These are phyloP conservation scores for Drosophila simulans DNA, from an alignment of 1,140 invertebrate species.

Conservation along the genomic window DNA sequence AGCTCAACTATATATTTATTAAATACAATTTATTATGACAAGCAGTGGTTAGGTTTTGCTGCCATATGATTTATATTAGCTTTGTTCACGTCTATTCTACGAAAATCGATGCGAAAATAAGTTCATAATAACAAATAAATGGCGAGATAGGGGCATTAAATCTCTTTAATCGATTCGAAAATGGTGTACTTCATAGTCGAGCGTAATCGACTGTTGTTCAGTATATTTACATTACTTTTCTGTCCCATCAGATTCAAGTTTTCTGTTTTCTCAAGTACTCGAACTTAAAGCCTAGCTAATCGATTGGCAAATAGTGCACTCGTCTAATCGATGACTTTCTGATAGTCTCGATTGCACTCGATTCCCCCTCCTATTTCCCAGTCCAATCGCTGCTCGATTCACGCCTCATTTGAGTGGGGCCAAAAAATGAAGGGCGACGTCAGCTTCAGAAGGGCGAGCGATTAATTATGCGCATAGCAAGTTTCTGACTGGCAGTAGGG, in stretches of 20 bases:
- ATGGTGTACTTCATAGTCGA: too few species aligned
- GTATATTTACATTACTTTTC: too few species aligned
- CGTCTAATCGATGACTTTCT: neutral
- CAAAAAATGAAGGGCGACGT: constrained; percentile 26
- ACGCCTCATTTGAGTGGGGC: constrained; percentile 1
- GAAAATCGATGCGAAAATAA: neutral
- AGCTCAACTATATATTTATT: constrained; percentile 10
- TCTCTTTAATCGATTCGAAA: too few species aligned
- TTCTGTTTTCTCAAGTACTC: neutral
- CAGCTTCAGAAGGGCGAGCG: constrained; percentile 33
- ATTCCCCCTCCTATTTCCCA: neutral
- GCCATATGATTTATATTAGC: constrained; percentile 1
- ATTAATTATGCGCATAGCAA: constrained; percentile 43
- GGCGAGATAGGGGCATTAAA: neutral
- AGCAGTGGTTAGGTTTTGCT: neutral
- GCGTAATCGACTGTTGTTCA: too few species aligned
- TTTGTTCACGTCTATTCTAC: neutral
- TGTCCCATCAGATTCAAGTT: neutral
- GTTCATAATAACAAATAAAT: constrained; percentile 1
- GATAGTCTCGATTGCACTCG: constrained; percentile 7
- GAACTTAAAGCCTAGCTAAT: neutral
- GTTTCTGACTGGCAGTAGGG: constrained; percentile 9
- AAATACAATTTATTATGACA: constrained; percentile 8
- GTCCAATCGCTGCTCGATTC: constrained; percentile 9
- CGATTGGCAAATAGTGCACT: constrained; percentile 7